Base-by-base conservation (phyloP, 2,113 vertebrate species). In the Lampris megalopsis region DNA sequence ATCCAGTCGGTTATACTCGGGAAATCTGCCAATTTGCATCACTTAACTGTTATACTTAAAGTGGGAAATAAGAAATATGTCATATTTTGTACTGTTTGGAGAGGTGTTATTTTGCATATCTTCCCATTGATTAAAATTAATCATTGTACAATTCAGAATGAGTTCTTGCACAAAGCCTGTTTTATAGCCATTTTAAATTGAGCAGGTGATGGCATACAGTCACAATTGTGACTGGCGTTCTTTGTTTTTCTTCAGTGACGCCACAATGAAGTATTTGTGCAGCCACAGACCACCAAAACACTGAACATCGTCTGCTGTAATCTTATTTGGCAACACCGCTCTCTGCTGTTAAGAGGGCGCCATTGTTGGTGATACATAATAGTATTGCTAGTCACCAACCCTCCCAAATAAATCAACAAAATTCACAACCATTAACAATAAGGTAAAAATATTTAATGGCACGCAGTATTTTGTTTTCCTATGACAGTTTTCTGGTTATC, bases 321-420 rank as follows among this genome's bases (percentile, higher is more conserved):
- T 79, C 60, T 42, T 38, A 71, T 85, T 88, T 83, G 83, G 77
- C 80, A 86, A 86, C 66, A 86, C n/a, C 9, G 71, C 84, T 86
- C 77, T 85, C 92, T 93, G 83, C 81, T 90, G 92, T 56, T 53
- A 47, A 40, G 1, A 57, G 35, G 24, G 24, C 24, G 24, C 24
- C 24, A 24, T 24, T 24, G 24, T 24, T 24, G 24, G 24, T 24
- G 24, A 24, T 24, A 24, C 24, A 24, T 24, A 24, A 24, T 24
- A 24, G 24, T 24, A 24, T 24, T 24, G 24, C 24, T 24, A 24
- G 24, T 24, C 24, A 24, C 24, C 24, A 24, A 24, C 24, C 24
- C 24, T 52, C 13, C 49, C 13, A 52, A 52, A 52, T 52, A 3
- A 9, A 10, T 52, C 49, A 52, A 8, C 13, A 13, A 52, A 52